Base-by-base conservation (phyloP, 2,797 vertebrate genomes). In the Meriones psammophilus region DNA sequence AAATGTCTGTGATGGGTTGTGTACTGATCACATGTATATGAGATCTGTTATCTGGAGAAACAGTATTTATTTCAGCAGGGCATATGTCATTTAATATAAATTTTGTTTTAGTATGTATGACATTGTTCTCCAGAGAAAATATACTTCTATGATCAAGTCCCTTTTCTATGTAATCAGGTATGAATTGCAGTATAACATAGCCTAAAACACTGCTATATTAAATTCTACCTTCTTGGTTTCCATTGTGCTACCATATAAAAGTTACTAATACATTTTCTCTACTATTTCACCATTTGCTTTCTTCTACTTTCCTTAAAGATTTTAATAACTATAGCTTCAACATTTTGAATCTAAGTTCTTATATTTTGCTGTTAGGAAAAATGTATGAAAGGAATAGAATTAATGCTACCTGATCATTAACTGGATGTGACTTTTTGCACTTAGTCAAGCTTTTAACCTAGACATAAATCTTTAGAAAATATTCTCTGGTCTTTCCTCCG, bases 251-350 rank as follows among this genome's bases (percentile, higher is more conserved):
- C 89, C 66, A 81, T 74, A 14, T 8, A 91, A 24, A 94, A 42
- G 14, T 86, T 91, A 42, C 33, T 69, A 92, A 42, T 88, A 8
- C 80, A 54, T 86, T 94, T 85, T 96, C 54, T 69, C 20, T 73
- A 95, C 36, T 36, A 22, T 93, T 78, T 91, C 50, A 60, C 22
- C 28, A 78, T 81, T 93, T 88, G 1, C 33, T 42, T 92, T 93
- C 22, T 81, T 93, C 73, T 33, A 77, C 74, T 95, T 95, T 94
- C 77, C 58, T 91, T 81, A 94, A 91, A 78, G 66, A 0, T 85
- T 89, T 97, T 78, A 88, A 42, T 66, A 88, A 85, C 15, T 77
- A 15, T 28, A 73, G 30, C 42, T 81, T 88, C 54, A 91, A 20
- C 56, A 95, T 79, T 14, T 92, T 56, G 88, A n/a, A 5, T 30